A percentile compares a stretch with the other conserved stretches of the same genome.
Conservation (phyloP, 2,888 invertebrate genomes). For the Erebia ligea region DNA sequence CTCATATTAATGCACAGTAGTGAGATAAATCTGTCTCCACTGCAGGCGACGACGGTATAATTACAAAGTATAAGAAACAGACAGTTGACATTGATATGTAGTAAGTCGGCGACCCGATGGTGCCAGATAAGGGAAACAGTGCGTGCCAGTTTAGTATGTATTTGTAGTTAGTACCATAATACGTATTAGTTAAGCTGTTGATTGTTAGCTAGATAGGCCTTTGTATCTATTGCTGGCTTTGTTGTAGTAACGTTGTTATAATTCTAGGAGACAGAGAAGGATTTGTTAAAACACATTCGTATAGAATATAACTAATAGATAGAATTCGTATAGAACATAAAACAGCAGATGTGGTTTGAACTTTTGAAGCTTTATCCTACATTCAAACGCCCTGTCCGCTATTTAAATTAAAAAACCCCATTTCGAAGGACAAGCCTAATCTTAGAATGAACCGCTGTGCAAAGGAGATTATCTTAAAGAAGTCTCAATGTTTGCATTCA, state of each 20-base stretch:
- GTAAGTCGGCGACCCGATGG: slow-evolving; percentile 27
- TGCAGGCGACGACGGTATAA: slow-evolving; percentile 30
- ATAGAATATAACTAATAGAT: background rate
- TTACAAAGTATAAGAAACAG: slow-evolving; percentile 29
- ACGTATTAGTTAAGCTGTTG: slow-evolving; percentile 14
- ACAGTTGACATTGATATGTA: slow-evolving; percentile 37
- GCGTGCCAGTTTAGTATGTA: slow-evolving; percentile 17
- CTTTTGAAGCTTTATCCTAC: no score
- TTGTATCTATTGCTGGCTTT: slow-evolving; percentile 20
- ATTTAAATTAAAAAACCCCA: no score
- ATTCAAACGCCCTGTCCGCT: no score
- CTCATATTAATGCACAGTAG: slow-evolving; percentile 3
- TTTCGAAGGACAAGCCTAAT: no score
- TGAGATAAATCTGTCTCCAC: slow-evolving; percentile 30
- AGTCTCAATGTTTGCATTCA: no score
- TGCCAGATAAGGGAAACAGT: slow-evolving; percentile 33
- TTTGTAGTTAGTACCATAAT: slow-evolving; percentile 16
- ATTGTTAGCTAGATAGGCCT: slow-evolving; percentile 19
- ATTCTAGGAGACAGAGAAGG: background rate
- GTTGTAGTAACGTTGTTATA: background rate
- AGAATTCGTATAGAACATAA: background rate
- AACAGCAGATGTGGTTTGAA: background rate
- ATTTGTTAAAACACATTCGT: background rate
- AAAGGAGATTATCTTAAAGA: no score
- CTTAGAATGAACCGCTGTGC: no score